Evolutionary conservation across 1,140 invertebrate genomes (phyloP).

Genomic region (Tetranychus urticae): DNA sequence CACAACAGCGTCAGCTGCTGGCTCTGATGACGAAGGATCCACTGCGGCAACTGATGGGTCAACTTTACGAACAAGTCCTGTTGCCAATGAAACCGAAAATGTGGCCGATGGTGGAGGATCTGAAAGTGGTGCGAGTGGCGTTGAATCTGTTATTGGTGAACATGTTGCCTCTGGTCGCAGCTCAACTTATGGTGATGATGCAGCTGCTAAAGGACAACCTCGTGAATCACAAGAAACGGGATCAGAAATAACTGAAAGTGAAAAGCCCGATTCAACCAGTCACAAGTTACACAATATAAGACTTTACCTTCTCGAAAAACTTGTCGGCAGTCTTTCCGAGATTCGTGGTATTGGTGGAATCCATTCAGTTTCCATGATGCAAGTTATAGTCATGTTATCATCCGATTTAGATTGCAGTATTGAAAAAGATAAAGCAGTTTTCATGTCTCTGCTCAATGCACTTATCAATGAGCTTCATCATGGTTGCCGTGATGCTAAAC

Average conservation of each 20-base stretch:
- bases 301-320: constrained; percentile 36
- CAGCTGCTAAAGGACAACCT: constrained; percentile 17
- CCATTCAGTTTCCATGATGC: constrained; percentile 64
- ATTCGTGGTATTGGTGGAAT: constrained; percentile 42
- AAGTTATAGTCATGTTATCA: constrained; percentile 39
- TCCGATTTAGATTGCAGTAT: constrained; percentile 61
- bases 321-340: constrained; percentile 35
- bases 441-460: constrained; percentile 45
- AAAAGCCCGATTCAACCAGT: not conserved
- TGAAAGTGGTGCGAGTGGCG: constrained; percentile 38
- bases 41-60: constrained; percentile 77
- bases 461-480: constrained; percentile 55
- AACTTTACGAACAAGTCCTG: constrained; percentile 63
- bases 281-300: constrained; percentile 34
- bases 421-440: constrained; percentile 45
- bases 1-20: constrained; percentile 52
- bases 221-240: not conserved
- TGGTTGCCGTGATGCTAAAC: constrained; percentile 21
- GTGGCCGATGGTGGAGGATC: not conserved
- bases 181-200: constrained; percentile 53
- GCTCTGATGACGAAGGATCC: constrained; percentile 80
- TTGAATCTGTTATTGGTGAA: constrained; percentile 70
- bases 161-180: constrained; percentile 40
- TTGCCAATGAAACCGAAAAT: constrained; percentile 23
- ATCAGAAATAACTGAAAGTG: not conserved